Evolutionary conservation across 2,797 vertebrate genomes (phyloP).

Genomic region (Monodelphis domestica): DNA sequence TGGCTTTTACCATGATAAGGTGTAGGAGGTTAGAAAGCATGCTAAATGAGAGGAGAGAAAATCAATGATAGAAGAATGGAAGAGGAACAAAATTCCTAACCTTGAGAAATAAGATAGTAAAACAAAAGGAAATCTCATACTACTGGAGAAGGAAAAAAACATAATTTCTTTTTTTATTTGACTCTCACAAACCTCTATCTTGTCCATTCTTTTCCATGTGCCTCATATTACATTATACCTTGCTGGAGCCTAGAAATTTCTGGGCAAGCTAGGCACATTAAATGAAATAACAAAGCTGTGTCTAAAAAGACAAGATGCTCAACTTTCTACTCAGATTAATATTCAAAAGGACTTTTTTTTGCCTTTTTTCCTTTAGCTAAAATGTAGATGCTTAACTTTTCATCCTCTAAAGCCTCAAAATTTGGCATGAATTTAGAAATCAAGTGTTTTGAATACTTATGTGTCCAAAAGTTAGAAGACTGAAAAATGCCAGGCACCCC

Average conservation of each 20-base stretch:
- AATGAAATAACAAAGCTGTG: not conserved
- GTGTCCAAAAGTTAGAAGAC: slow-evolving; percentile 64
- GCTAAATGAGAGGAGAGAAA: not conserved
- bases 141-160: not conserved
- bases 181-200: not conserved
- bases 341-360: slow-evolving; percentile 39
- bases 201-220: not conserved
- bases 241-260: not conserved
- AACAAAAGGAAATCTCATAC: not conserved
- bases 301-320: not conserved
- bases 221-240: not conserved
- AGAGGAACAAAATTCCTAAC: not conserved
- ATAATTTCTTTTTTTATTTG: not conserved
- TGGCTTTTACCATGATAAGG: not conserved
- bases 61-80: not conserved
- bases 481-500: slow-evolving; percentile 65
- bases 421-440: slow-evolving; percentile 57
- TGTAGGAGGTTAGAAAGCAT: not conserved
- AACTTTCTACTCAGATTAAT: slow-evolving; percentile 14
- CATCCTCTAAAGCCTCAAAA: slow-evolving; percentile 57
- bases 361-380: slow-evolving; percentile 50
- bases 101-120: no score
- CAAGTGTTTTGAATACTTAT: slow-evolving; percentile 63
- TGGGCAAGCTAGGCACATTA: not conserved
- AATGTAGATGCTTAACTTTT: slow-evolving; percentile 56